Evolutionary conservation across 1,140 invertebrate genomes (phyloP).

Genomic region (Philopotamus ludificatus): DNA sequence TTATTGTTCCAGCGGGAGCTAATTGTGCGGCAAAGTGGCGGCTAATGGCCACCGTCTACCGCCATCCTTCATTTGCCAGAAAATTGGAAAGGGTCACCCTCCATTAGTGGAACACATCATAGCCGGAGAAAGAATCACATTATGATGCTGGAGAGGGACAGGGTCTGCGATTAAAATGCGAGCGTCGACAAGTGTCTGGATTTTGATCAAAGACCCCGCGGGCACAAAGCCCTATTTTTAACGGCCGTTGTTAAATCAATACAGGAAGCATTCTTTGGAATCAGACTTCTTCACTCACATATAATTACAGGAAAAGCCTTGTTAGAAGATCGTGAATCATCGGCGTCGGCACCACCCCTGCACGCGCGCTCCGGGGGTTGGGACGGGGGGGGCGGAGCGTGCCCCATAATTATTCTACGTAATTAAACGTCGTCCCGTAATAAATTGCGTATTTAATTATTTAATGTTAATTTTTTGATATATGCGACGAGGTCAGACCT

Average conservation of each 20-base stretch:
- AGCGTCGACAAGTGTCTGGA: too few relatives aligned
- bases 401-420: constrained; percentile 39
- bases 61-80: constrained; percentile 18
- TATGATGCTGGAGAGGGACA: too few relatives aligned
- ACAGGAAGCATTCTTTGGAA: constrained; percentile 14
- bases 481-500: too few relatives aligned
- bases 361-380: background rate
- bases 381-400: constrained; percentile 5
- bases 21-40: constrained; percentile 35
- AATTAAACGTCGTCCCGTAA: constrained; percentile 39
- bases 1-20: constrained; percentile 35
- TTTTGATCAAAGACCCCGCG: too few relatives aligned
- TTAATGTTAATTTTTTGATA: too few relatives aligned
- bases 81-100: background rate
- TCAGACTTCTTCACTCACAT: constrained; percentile 35
- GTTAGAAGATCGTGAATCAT: constrained; percentile 40
- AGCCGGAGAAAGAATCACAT: too few relatives aligned
- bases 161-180: too few relatives aligned
- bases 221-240: too few relatives aligned
- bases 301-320: constrained; percentile 42
- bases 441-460: too few relatives aligned
- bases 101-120: background rate
- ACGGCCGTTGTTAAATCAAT: constrained; percentile 12
- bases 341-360: constrained; percentile 6
- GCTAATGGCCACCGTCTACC: constrained; percentile 27